Percentiles rank a stretch among this genome's conserved stretches.
phyloP scores from a whole-genome alignment of 2,888 invertebrate genomes.

The Tolmerus cingulatus region DNA sequence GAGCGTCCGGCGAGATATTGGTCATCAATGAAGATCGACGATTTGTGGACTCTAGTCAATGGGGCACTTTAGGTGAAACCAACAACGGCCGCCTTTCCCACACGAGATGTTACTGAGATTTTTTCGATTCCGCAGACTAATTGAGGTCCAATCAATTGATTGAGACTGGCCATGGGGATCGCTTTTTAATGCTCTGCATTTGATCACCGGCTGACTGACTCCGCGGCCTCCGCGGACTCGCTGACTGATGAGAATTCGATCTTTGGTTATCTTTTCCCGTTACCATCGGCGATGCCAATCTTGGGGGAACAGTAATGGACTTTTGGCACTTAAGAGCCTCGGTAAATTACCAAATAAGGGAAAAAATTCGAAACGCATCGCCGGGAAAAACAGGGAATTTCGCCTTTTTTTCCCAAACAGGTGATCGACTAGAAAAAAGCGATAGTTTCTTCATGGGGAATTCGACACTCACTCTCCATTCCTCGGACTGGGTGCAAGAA shows the following conservation, averaged over 20 bases:
- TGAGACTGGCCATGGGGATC: slow-evolving; percentile 20
- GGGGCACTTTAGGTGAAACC: slow-evolving; percentile 27
- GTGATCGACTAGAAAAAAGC: neutral
- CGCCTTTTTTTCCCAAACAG: neutral
- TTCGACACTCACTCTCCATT: neutral
- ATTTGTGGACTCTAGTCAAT: slow-evolving; percentile 35
- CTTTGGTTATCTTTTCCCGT: slow-evolving; percentile 14
- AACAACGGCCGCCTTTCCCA: slow-evolving; percentile 20
- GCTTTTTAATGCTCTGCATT: slow-evolving; percentile 36
- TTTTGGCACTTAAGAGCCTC: slow-evolving; percentile 13
- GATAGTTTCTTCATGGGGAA: neutral
- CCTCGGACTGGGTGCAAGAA: neutral
- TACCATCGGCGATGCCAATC: neutral
- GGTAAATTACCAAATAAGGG: slow-evolving; percentile 3
- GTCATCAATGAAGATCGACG: slow-evolving; percentile 40
- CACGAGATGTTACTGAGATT: slow-evolving; percentile 20
- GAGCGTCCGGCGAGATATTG: neutral
- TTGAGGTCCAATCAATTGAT: slow-evolving; percentile 41
- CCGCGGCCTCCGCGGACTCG: neutral
- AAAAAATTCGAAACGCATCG: neutral
- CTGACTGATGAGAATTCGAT: slow-evolving; percentile 24
- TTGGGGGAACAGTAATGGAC: neutral
- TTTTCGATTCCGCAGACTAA: slow-evolving; percentile 41
- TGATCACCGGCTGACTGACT: neutral
- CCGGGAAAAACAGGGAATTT: neutral